Evolutionary conservation across 2,888 invertebrate genomes (phyloP).

Genomic region (Aleiodes leptofemur): DNA sequence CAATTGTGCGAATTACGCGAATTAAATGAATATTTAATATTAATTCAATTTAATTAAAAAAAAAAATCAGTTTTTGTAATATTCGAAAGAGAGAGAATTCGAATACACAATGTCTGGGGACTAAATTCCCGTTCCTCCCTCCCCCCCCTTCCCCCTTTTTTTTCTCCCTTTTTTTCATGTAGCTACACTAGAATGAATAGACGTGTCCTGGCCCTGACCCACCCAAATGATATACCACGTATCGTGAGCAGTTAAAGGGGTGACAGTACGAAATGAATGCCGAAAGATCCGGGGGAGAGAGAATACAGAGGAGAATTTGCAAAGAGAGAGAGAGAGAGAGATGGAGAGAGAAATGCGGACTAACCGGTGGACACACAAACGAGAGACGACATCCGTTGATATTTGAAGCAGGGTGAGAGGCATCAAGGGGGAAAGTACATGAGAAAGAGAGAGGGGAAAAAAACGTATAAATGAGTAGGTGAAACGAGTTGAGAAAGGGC

Average conservation of each 20-base stretch:
- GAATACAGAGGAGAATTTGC: not conserved
- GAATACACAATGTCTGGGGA: no score
- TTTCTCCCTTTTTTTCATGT: constrained; percentile 40
- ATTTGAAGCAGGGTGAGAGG: not conserved
- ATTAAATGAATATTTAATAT: no score
- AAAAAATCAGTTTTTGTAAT: not conserved
- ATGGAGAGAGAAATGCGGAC: constrained; percentile 50
- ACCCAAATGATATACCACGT: constrained; percentile 71
- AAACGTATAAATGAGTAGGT: constrained; percentile 14
- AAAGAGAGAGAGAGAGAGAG: constrained; percentile 14
- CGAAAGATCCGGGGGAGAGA: not conserved
- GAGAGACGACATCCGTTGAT: constrained; percentile 26
- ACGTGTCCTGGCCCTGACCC: constrained; percentile 70
- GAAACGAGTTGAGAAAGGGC: constrained; percentile 49
- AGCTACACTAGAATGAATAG: constrained; percentile 5
- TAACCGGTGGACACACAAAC: constrained; percentile 42
- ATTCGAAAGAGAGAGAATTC: not conserved
- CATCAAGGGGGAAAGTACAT: not conserved
- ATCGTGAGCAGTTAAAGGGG: constrained; percentile 50
- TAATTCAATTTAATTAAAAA: no score
- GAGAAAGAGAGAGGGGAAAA: not conserved
- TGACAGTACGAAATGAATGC: constrained; percentile 15
- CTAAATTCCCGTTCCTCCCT: constrained; percentile 47
- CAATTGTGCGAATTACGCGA: no score
- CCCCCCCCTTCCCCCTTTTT: no score